These are phyloP conservation scores for Polypedilum pembai DNA, from an alignment of 1,140 invertebrate species.

Conservation along the genomic window DNA sequence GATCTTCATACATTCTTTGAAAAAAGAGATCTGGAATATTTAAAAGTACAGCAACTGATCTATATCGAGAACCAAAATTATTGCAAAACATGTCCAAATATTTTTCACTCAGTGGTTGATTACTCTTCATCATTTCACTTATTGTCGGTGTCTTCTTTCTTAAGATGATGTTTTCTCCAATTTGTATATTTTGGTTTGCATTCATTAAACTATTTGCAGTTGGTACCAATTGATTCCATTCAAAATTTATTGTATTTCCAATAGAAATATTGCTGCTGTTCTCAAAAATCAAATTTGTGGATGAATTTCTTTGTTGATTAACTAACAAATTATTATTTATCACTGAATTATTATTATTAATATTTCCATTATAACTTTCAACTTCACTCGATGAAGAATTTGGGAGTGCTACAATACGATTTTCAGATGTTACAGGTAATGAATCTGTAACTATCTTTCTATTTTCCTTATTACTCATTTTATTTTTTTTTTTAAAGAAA, in stretches of 20 bases:
- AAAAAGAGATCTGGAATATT: background rate
- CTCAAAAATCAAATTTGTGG: background rate
- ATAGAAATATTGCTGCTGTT: background rate
- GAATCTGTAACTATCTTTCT: too few species aligned
- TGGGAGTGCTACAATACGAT: too few species aligned
- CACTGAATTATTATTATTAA: background rate
- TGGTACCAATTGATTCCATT: background rate
- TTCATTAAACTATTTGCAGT: background rate
- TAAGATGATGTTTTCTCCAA: background rate
- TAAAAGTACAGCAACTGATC: background rate
- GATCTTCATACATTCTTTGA: background rate
- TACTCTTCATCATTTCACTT: background rate
- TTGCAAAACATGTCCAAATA: slow-evolving; percentile 1
- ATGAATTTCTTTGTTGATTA: background rate
- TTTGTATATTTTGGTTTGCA: background rate
- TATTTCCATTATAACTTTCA: background rate
- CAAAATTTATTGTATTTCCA: background rate
- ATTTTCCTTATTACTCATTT: too few species aligned
- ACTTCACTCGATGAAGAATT: background rate
- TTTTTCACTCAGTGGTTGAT: background rate
- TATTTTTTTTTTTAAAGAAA: too few species aligned
- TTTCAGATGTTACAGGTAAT: too few species aligned
- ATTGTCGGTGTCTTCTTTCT: background rate
- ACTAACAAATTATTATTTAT: background rate
- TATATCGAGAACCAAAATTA: background rate